A percentile compares a stretch with the other conserved stretches of the same genome.
phyloP scores from a whole-genome alignment of 2,888 invertebrate species.

The Calliopum simillimum region DNA sequence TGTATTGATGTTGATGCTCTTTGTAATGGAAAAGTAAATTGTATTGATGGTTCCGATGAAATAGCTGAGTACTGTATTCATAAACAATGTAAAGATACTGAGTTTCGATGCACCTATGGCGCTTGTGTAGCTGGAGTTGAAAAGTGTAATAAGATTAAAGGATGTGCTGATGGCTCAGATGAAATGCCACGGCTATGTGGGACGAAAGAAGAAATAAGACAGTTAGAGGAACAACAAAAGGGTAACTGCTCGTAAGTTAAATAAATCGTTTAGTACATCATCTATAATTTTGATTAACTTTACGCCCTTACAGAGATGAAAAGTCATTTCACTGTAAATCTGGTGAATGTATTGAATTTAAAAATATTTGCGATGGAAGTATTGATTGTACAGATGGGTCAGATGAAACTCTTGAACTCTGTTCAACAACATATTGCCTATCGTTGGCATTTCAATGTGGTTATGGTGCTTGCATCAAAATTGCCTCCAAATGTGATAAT shows the following conservation, averaged over 20 bases:
- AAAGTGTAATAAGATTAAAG: conserved; percentile 53
- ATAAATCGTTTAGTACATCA: too few relatives aligned
- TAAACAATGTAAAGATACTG: conserved; percentile 48
- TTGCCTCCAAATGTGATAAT: conserved; percentile 44
- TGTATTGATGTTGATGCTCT: conserved; percentile 54
- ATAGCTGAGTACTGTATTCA: conserved; percentile 37
- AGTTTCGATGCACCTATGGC: conserved; percentile 58
- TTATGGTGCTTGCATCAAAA: conserved; percentile 51
- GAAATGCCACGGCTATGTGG: conserved; percentile 49
- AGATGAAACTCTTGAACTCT: conserved; percentile 52
- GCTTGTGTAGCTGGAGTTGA: conserved; percentile 49
- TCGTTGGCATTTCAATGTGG: conserved; percentile 50
- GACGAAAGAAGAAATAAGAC: not conserved
- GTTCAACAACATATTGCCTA: conserved; percentile 45
- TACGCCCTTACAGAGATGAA: not conserved
- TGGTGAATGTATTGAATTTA: conserved; percentile 47
- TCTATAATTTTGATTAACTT: not conserved
- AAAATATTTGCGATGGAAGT: conserved; percentile 64
- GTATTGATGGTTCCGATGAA: conserved; percentile 49
- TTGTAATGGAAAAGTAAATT: conserved; percentile 47
- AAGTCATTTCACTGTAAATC: conserved; percentile 40
- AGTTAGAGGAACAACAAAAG: not conserved
- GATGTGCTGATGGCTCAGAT: conserved; percentile 57
- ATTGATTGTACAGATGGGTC: conserved; percentile 50
- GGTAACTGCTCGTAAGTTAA: conserved; percentile 23